Evolutionary conservation across 1,140 invertebrate genomes (phyloP).

Genomic region (Laupala kohalensis): DNA sequence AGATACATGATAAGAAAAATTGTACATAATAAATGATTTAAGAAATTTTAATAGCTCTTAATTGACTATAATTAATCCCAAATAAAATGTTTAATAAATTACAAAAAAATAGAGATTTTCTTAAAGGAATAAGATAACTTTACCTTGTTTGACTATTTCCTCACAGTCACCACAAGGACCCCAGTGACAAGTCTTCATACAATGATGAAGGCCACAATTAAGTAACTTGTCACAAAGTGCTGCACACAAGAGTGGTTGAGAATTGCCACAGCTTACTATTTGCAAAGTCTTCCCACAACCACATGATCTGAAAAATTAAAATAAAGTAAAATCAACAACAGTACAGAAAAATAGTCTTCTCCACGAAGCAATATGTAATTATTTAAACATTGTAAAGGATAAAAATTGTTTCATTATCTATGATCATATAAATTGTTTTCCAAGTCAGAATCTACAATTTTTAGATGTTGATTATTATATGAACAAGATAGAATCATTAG

Average conservation of each 20-base stretch:
- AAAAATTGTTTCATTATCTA: too few species aligned
- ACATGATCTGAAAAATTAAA: slow-evolving; percentile 36
- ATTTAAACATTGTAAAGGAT: too few species aligned
- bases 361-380: too few species aligned
- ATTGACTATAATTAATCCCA: neutral
- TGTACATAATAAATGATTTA: too few species aligned
- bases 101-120: too few species aligned
- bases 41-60: neutral
- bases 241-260: slow-evolving; percentile 54
- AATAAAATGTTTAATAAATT: too few species aligned
- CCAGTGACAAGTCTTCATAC: slow-evolving; percentile 39
- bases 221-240: slow-evolving; percentile 53
- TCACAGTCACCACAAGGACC: slow-evolving; percentile 35
- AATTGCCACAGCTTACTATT: slow-evolving; percentile 54
- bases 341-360: too few species aligned
- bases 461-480: too few species aligned
- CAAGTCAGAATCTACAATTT: too few species aligned
- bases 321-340: neutral
- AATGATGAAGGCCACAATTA: slow-evolving; percentile 50
- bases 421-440: too few species aligned
- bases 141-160: slow-evolving; percentile 40
- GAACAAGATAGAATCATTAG: too few species aligned
- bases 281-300: slow-evolving; percentile 56
- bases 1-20: slow-evolving; percentile 19
- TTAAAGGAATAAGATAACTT: too few species aligned